A percentile compares a stretch with the other conserved stretches of the same genome.
phyloP scores from a whole-genome alignment of 1,140 invertebrate species.

The Rhizoglyphus robini region DNA sequence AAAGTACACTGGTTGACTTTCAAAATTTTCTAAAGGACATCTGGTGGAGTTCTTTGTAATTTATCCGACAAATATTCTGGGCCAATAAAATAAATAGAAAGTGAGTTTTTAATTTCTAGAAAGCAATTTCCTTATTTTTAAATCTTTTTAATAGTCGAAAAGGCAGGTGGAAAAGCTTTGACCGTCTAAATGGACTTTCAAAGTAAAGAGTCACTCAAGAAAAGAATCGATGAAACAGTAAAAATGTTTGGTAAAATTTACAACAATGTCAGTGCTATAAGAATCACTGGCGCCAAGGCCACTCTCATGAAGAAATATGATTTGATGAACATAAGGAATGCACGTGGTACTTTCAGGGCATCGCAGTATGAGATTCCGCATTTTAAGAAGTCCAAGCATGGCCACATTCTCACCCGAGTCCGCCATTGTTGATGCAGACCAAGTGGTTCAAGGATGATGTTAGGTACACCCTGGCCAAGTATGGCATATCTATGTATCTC shows the following conservation, averaged over 20 bases:
- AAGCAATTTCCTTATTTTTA: conserved; percentile 26
- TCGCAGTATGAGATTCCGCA: conserved; percentile 84
- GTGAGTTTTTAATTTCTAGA: not conserved
- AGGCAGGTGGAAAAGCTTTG: conserved; percentile 70
- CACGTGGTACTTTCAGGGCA: conserved; percentile 79
- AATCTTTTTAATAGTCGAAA: too few relatives aligned
- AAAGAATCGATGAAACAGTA: conserved; percentile 72
- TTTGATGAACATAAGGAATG: conserved; percentile 81
- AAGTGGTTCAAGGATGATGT: conserved; percentile 86
- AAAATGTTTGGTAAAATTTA: conserved; percentile 92
- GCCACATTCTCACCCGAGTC: conserved; percentile 89
- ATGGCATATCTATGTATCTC: conserved; percentile 99
- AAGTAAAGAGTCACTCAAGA: conserved; percentile 62
- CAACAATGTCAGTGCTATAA: conserved; percentile 95
- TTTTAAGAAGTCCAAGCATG: conserved; percentile 71
- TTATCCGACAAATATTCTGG: too few relatives aligned
- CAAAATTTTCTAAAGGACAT: too few relatives aligned
- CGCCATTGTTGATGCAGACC: conserved; percentile 76
- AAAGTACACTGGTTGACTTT: too few relatives aligned
- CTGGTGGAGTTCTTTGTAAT: too few relatives aligned
- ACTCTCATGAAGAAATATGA: conserved; percentile 94
- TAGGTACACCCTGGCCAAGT: conserved; percentile 96
- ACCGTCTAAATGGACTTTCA: conserved; percentile 89
- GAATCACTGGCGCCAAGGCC: conserved; percentile 47
- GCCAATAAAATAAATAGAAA: too few relatives aligned